Evolutionary conservation across 2,888 invertebrate genomes (phyloP), one percentile per base, ranked within the genome.

Genomic region (Mycalesis mineus): DNA sequence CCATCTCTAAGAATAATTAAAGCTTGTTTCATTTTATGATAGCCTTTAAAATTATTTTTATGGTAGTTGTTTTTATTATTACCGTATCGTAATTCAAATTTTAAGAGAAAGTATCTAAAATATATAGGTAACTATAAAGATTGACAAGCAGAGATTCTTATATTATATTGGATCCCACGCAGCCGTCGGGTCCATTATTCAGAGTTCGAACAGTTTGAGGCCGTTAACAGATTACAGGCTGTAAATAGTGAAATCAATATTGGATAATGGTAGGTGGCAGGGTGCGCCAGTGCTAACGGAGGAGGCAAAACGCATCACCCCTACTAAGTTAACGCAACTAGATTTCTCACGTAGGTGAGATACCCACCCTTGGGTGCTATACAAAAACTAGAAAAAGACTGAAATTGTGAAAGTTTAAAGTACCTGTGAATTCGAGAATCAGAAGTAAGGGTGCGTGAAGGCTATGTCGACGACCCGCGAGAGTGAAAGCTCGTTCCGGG

Each of bases 231-330:
- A 81, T 84, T 82, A 79, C 76, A 75, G 74, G 71, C 81, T 78
- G 80, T 85, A 84, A 86, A 86, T 82, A 85, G 80, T 81, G 80
- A 82, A 87, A 88, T 88, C 87, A 85, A 88, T 88, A 88, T 84
- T 81, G 83, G 77, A 82, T 80, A 80, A 79, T 81, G 77, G 81
- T 73, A 74, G 83, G 80, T 72, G 77, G 80, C 65, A 75, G 78
- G 78, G 80, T 75, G 81, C 72, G 72, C 69, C 68, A 64, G 65
- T 66, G 66, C 68, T 67, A 61, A 65, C 66, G 66, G 70, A 68
- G 67, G 66, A 68, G 73, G 73, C 72, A 71, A 71, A 75, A 74
- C 72, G 66, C 66, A 67, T 68, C 67, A 66, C 78, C 80, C 78
- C 65, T 82, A 84, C 86, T 67, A 82, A 37, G 36, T 40, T 60